phyloP scores from a whole-genome alignment of 2,113 vertebrate genomes.

The Lagopus leucura region DNA sequence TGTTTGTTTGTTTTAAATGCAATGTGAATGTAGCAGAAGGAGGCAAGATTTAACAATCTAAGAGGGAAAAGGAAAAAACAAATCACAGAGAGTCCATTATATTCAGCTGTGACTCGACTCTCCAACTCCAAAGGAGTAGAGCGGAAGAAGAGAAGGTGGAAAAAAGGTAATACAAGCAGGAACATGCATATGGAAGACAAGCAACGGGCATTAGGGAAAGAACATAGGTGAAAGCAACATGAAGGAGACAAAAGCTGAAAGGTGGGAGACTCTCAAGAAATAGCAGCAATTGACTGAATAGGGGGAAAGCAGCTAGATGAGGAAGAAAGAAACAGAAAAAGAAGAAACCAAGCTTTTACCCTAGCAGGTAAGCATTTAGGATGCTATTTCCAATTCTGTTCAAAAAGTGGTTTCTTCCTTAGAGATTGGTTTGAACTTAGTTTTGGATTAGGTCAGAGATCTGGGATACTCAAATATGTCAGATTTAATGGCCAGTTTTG shows the following conservation, averaged over 20 bases:
- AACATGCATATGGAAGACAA: not conserved
- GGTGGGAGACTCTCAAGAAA: not conserved
- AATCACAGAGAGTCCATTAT: not conserved
- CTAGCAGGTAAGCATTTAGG: not conserved
- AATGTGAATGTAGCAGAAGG: not conserved
- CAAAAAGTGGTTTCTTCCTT: not conserved
- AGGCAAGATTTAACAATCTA: not conserved
- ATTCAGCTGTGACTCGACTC: not conserved
- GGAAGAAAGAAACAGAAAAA: not conserved
- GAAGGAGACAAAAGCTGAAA: not conserved
- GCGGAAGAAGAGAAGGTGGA: not conserved
- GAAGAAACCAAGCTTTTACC: not conserved
- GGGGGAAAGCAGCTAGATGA: not conserved
- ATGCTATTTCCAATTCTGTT: not conserved
- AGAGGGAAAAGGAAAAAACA: not conserved
- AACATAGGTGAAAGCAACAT: not conserved
- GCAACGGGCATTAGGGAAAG: not conserved
- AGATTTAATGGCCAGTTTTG: not conserved
- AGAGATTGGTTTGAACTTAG: not conserved
- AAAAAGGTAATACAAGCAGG: not conserved
- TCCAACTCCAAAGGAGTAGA: not conserved
- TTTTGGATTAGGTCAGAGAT: not conserved
- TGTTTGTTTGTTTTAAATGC: not conserved
- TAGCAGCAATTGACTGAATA: not conserved
- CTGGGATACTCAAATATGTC: not conserved